These are phyloP conservation scores for Pterocles burchelli DNA, from an alignment of 2,113 vertebrate species.

Conservation along the genomic window DNA sequence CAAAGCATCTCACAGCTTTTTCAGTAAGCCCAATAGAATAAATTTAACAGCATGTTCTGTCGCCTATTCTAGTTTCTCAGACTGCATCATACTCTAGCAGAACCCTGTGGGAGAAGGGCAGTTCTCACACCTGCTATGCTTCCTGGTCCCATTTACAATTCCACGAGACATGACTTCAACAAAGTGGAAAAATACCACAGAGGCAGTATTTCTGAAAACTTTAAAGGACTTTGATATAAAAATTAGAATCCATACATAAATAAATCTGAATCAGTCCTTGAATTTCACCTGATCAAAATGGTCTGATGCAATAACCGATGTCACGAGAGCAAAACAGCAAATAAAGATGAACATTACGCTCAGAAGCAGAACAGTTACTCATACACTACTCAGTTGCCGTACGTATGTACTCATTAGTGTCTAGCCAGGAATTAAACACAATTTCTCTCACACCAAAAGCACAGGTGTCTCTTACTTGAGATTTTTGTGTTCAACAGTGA, in stretches of 20 bases:
- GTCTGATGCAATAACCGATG: background rate
- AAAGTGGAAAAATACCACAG: fast-evolving
- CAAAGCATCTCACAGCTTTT: background rate
- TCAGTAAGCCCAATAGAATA: background rate
- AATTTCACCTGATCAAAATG: background rate
- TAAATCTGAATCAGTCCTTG: background rate
- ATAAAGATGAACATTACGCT: background rate
- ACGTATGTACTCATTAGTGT: background rate
- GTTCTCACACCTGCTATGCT: background rate
- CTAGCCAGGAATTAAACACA: background rate
- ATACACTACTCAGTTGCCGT: background rate
- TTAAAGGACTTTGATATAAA: background rate
- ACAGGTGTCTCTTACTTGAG: background rate
- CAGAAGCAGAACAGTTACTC: background rate
- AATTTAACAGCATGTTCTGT: background rate
- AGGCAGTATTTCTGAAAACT: background rate
- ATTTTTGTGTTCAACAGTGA: background rate
- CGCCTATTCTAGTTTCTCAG: background rate
- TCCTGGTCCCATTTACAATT: background rate
- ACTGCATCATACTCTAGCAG: background rate
- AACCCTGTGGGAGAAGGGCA: background rate
- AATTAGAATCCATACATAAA: background rate
- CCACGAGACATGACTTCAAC: background rate
- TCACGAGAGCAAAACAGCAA: background rate
- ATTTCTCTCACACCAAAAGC: background rate